A percentile compares a stretch with the other conserved stretches of the same genome.
phyloP scores from a whole-genome alignment of 2,113 vertebrate genomes.

The Podarcis muralis region DNA sequence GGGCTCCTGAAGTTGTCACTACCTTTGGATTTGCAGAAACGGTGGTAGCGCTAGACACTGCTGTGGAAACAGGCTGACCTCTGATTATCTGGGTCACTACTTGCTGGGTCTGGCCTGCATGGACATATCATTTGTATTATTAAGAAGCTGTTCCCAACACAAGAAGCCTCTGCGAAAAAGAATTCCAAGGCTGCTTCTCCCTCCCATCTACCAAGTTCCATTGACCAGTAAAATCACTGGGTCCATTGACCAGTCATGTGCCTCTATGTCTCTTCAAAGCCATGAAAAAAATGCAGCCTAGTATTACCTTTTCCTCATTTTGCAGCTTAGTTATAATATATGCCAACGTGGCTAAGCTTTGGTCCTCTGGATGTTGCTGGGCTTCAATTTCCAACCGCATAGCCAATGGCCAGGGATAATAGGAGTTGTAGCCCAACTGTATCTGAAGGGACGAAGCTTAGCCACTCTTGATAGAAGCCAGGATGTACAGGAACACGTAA shows the following conservation, averaged over 20 bases:
- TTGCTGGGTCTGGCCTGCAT: slow-evolving; percentile 86
- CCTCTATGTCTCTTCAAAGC: neutral
- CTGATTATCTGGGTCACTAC: slow-evolving; percentile 85
- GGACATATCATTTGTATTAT: slow-evolving; percentile 11
- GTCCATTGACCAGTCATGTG: slow-evolving; percentile 1
- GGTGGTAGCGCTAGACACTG: slow-evolving; percentile 74
- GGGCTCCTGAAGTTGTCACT: slow-evolving; percentile 63
- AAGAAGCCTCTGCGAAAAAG: neutral
- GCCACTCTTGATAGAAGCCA: neutral
- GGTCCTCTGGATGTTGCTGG: too few species aligned
- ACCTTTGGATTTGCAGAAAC: slow-evolving; percentile 77
- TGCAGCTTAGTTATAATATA: neutral
- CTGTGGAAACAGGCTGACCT: slow-evolving; percentile 84
- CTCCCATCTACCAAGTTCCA: neutral
- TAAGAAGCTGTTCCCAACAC: neutral
- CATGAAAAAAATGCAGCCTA: neutral
- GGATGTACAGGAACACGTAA: neutral
- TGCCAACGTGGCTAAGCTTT: too few species aligned
- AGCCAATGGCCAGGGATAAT: too few species aligned
- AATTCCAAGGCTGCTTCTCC: neutral
- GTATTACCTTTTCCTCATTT: neutral
- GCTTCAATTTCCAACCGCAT: too few species aligned
- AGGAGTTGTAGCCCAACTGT: too few species aligned
- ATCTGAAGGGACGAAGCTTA: too few species aligned
- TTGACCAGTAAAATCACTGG: slow-evolving; percentile 17